These are phyloP conservation scores for Eucera pruinosa DNA, from an alignment of 2,888 invertebrate species.

Conservation along the genomic window DNA sequence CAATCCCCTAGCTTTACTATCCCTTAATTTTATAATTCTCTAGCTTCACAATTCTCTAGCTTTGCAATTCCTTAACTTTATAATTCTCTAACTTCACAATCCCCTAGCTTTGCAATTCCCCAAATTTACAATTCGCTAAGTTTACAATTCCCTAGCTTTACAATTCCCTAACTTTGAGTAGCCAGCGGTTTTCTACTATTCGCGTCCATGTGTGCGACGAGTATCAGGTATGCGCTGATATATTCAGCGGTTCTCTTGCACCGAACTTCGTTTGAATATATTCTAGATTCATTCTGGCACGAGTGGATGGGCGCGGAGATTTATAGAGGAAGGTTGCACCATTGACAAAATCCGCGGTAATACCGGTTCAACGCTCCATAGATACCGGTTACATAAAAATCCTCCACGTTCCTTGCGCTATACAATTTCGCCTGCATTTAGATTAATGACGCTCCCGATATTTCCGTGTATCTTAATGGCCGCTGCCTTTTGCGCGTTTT, in stretches of 20 bases:
- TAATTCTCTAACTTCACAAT: too few relatives aligned
- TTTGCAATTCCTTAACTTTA: too few relatives aligned
- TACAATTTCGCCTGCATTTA: conserved; percentile 39
- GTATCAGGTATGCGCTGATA: conserved; percentile 6
- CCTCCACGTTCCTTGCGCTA: conserved; percentile 10
- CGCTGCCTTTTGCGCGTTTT: too few relatives aligned
- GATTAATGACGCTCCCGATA: conserved; percentile 47
- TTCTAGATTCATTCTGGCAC: conserved; percentile 58
- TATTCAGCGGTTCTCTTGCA: conserved; percentile 41
- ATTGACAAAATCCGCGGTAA: conserved; percentile 65
- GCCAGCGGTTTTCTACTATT: too few relatives aligned
- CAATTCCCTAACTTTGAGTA: too few relatives aligned
- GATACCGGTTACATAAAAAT: conserved; percentile 60
- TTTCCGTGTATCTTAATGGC: conserved; percentile 28
- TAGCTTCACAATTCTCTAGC: too few relatives aligned
- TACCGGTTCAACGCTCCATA: conserved; percentile 45
- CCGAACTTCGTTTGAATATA: conserved; percentile 65
- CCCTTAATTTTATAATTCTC: too few relatives aligned
- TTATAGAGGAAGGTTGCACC: conserved; percentile 61
- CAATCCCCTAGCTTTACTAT: too few relatives aligned
- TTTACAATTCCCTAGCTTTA: too few relatives aligned
- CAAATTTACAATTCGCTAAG: too few relatives aligned
- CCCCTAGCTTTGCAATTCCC: too few relatives aligned
- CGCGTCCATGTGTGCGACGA: neutral
- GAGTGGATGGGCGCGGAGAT: conserved; percentile 58